Evolutionary conservation across 2,113 vertebrate genomes (phyloP), one percentile per base, ranked within the genome.

Genomic region (Grammomys surdaster): DNA sequence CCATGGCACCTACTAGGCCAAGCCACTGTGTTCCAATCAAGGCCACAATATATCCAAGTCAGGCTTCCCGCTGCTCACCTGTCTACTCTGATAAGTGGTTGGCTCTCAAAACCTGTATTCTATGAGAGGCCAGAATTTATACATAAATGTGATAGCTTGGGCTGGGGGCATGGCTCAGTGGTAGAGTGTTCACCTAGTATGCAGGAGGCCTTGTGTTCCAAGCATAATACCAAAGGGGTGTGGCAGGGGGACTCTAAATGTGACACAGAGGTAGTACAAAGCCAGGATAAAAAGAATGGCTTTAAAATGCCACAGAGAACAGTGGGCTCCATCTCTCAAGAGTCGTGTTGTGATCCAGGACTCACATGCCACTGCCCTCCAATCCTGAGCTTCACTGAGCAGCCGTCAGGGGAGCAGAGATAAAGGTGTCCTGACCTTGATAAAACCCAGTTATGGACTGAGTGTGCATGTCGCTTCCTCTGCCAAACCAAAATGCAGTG

Each of bases 401-500:
- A 20, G 58, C 20, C 67, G 40, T 40, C 70, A 17, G 28, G 43
- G 28, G 22, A 89, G 63, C 70, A 85, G 88, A 94, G 84, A 84
- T 24, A 1, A 28, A 93, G 77, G 76, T 70, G 58, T 56, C 72
- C 81, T 95, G 69, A 54, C 72, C 88, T 82, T 80, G 93, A 88
- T 28, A 69, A 93, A 95, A 93, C 28, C 54, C 70, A 96, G 75
- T 91, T 94, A 94, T 1, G 20, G 91, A 77, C 36, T 9, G 33
- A 95, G 28, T 58, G 40, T 60, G 76, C 0, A 1, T 85, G 80
- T 54, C 48, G 75, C 70, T 85, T 67, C 76, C 73, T 88, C 80
- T 91, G 93, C 93, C 96, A 97, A 95, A 85, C 85, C 91, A 76
- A 93, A 95, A 91, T 1, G 14, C 58, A 93, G 95, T 43, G 10